Conservation (phyloP, 2,113 vertebrate species). For the Jaculus jaculus region DNA sequence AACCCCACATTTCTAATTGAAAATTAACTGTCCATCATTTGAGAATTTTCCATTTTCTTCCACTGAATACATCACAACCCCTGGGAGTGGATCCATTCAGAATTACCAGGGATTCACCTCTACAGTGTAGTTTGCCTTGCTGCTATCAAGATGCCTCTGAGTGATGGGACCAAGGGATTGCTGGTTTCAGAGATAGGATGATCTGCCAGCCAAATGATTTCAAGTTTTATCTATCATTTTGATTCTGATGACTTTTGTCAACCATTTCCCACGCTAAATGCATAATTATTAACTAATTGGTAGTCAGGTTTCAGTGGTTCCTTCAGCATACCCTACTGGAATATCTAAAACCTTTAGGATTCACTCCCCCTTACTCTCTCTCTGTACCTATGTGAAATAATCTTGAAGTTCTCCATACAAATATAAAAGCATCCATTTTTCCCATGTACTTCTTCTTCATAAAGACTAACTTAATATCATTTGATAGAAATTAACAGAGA, state of each 20-base stretch:
- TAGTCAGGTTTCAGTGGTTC: not conserved
- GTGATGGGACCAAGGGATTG: not conserved
- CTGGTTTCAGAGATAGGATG: not conserved
- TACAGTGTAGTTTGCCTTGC: not conserved
- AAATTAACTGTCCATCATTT: not conserved
- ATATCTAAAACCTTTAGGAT: not conserved
- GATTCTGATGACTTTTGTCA: not conserved
- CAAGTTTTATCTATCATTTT: not conserved
- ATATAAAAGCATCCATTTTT: not conserved
- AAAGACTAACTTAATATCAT: not conserved
- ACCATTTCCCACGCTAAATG: fast-evolving
- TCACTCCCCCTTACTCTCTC: not conserved
- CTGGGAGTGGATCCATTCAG: fast-evolving
- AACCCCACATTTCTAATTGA: not conserved
- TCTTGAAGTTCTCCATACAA: not conserved
- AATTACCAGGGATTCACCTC: fast-evolving
- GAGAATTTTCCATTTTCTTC: not conserved
- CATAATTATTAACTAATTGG: not conserved
- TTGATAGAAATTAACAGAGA: not conserved
- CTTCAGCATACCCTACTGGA: not conserved
- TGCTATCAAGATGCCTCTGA: not conserved
- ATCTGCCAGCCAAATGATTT: not conserved
- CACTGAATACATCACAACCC: fast-evolving
- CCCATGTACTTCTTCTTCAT: not conserved
- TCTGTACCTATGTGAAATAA: not conserved